Evolutionary conservation across 2,797 vertebrate genomes (phyloP).

Genomic region (Propithecus perrieri): DNA sequence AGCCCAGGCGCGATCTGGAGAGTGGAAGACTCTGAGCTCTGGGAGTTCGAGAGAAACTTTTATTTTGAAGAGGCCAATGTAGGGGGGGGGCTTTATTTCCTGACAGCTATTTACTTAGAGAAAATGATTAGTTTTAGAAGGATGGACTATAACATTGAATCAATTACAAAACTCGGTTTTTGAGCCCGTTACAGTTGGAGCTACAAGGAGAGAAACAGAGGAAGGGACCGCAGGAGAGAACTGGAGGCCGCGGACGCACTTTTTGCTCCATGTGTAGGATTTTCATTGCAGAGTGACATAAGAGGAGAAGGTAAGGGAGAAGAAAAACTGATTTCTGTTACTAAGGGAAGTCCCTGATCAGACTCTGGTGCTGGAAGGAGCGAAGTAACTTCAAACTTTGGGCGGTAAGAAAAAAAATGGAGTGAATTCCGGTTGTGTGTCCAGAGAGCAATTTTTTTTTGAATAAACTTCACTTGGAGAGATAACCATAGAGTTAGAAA

Average conservation of each 20-base stretch:
- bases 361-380: slow-evolving; percentile 15
- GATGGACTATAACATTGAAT: slow-evolving; percentile 96
- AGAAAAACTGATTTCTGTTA: slow-evolving; percentile 40
- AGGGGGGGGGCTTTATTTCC: slow-evolving; percentile 90
- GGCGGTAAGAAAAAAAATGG: not conserved
- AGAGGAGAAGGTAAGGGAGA: slow-evolving; percentile 82
- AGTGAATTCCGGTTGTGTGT: slow-evolving; percentile 48
- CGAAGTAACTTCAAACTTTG: slow-evolving; percentile 50
- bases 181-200: slow-evolving; percentile 89
- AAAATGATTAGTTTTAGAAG: slow-evolving; percentile 95
- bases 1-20: slow-evolving; percentile 65
- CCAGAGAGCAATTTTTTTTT: slow-evolving; percentile 57
- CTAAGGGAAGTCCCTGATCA: not conserved
- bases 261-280: slow-evolving; percentile 83
- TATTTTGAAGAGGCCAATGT: slow-evolving; percentile 90
- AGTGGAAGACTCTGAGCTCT: slow-evolving; percentile 75
- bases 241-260: slow-evolving; percentile 76
- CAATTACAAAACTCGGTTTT: slow-evolving; percentile 94
- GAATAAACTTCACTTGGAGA: slow-evolving; percentile 51
- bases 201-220: slow-evolving; percentile 85
- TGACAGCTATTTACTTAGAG: slow-evolving; percentile 97
- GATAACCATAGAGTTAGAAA: slow-evolving; percentile 49
- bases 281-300: slow-evolving; percentile 83
- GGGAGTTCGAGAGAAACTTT: slow-evolving; percentile 83
- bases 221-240: slow-evolving; percentile 42